Conservation (phyloP, 2,888 invertebrate genomes). For the Napeogenes sylphis region DNA sequence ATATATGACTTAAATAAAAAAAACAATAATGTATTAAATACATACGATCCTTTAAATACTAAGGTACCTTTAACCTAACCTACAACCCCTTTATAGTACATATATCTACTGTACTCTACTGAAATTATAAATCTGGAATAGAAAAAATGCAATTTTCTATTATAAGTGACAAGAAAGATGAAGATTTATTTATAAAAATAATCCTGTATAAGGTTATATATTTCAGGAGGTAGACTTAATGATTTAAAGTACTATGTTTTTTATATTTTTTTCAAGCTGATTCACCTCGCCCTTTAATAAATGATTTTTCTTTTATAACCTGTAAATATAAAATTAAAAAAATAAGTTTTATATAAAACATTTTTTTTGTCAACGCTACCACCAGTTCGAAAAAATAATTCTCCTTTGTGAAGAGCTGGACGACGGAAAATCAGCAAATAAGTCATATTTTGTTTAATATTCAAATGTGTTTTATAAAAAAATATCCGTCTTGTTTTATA, state of each 20-base stretch:
- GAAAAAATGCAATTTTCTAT: constrained; percentile 15
- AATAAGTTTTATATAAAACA: not conserved
- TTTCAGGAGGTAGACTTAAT: constrained; percentile 6
- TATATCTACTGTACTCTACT: constrained; percentile 11
- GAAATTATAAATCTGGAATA: not conserved
- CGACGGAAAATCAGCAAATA: no score
- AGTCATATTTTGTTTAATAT: no score
- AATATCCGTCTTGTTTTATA: not conserved
- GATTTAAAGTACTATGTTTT: not conserved
- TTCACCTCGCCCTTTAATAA: constrained; percentile 7
- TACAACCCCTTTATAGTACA: constrained; percentile 25
- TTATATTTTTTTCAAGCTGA: constrained; percentile 1
- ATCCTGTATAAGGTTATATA: not conserved
- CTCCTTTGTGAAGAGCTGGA: no score
- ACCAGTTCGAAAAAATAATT: no score
- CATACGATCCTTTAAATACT: constrained; percentile 14
- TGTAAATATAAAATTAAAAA: not conserved
- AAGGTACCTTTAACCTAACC: constrained; percentile 25
- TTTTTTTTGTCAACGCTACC: no score
- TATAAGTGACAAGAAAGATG: constrained; percentile 10
- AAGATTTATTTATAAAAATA: not conserved
- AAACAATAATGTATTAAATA: constrained; percentile 10
- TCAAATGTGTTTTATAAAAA: no score
- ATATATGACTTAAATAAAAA: constrained; percentile 11
- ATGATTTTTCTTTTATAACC: constrained; percentile 7